Evolutionary conservation across 1,140 invertebrate genomes (phyloP), one percentile per base, ranked within the genome.

Genomic region (Chymomyza costata): DNA sequence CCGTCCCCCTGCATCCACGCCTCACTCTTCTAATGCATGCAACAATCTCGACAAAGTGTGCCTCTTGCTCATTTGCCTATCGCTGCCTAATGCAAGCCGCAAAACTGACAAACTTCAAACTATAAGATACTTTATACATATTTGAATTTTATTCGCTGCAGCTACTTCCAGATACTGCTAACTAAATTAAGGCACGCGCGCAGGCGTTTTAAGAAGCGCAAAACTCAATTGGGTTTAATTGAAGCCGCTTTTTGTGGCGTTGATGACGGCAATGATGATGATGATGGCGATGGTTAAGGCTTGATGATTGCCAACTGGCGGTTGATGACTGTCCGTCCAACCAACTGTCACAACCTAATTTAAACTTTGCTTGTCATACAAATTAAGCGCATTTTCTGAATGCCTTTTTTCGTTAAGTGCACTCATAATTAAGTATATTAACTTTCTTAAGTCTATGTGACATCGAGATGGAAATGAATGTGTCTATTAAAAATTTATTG

Each of bases 131-230:
- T 28, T 28, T 6, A 10, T 28, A 5, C 25, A 34, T 11, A 34
- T 6, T n/a, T 34, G 73, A 68, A 80, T 65, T 66, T 63, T 63
- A 53, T 65, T 62, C 32, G 37, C 57, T 35, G 40, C 34, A 37
- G 49, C 39, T 51, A 14, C 8, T 6, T 34, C 3, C 46, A 21
- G 15, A 25, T 46, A 30, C 19, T 38, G 46, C 40, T 49, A 65
- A 71, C 73, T 80, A 80, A 80, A 80, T 73, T 80, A 74, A 71
- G 61, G 73, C 73, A 80, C 74, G 73, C 73, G 73, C 73, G 73
- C 73, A 80, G 73, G 73, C 73, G 73, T 80, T 68, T 45, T 35
- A 69, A 53, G 54, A 54, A 16, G 18, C 46, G 58, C 44, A 59
- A 55, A 80, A 57, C 62, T 70, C 73, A 80, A 80, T 80, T 80